Conservation (phyloP, 2,888 invertebrate species). For the Hemaris fuciformis region DNA sequence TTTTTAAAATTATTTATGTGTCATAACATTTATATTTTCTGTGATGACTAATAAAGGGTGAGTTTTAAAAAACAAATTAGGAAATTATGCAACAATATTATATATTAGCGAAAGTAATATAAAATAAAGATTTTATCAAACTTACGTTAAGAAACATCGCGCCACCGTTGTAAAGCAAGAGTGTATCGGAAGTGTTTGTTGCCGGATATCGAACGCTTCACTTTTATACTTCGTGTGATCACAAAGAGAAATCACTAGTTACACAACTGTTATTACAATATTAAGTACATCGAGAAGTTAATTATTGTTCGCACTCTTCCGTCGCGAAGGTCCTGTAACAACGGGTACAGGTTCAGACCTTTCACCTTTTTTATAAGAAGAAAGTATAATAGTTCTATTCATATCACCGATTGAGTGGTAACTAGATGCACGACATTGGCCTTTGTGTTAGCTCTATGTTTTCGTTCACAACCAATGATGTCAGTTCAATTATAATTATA, state of each 20-base stretch:
- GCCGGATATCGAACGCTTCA: conserved; percentile 37
- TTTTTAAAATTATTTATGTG: no score
- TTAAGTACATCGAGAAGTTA: conserved; percentile 24
- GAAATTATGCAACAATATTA: background rate
- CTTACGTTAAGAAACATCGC: conserved; percentile 44
- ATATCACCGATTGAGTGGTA: conserved; percentile 25
- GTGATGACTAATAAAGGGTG: background rate
- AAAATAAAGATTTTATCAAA: conserved; percentile 15
- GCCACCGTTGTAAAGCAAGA: conserved; percentile 26
- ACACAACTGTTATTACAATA: conserved; percentile 41
- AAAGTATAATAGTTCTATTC: conserved; percentile 29
- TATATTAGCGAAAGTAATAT: background rate
- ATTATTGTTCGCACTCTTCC: conserved; percentile 13
- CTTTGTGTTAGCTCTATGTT: conserved; percentile 22
- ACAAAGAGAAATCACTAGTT: conserved; percentile 47
- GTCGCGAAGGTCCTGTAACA: conserved; percentile 36
- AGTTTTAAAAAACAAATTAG: no score
- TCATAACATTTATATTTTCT: background rate
- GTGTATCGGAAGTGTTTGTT: conserved; percentile 39
- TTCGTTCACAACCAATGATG: conserved; percentile 42
- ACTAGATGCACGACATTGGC: background rate
- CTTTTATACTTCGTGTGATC: conserved; percentile 46
- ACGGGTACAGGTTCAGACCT: conserved; percentile 33
- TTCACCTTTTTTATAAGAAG: conserved; percentile 36
- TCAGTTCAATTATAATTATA: conserved; percentile 29